Evolutionary conservation across 2,113 vertebrate genomes (phyloP), one percentile per base, ranked within the genome.

Genomic region (Nyctereutes procyonoides): DNA sequence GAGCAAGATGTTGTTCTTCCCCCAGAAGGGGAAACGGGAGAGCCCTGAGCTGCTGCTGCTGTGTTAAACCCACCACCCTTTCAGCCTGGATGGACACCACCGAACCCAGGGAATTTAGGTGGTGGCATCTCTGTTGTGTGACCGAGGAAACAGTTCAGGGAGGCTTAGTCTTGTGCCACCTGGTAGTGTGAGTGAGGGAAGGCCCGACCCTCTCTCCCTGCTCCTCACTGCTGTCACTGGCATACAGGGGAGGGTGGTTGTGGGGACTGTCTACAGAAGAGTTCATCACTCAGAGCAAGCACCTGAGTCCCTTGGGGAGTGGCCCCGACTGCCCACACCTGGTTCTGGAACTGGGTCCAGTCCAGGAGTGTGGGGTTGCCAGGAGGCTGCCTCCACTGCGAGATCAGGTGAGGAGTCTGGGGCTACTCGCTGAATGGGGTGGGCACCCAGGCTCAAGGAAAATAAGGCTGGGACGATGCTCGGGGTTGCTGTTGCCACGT

Each of bases 181-280:
- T 10, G 30, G n/a, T 5, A 32, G 3, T 6, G 43, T 51, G 71
- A 77, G n/a, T 16, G 13, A 84, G 48, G 35, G 9, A n/a, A 11
- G 15, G 38, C 74, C 73, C 1, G 1, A n/a, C 28, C 58, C 32
- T 26, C 38, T 20, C n/a, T 28, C 10, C 1, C 24, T 1, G 0
- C 14, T 11, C 32, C 62, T 69, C 69, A 17, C 62, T 7, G 2
- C 53, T 24, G 19, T 30, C 2, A 2, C 24, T 22, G 2, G 60
- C 24, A 1, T 58, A 20, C 8, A 5, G n/a, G 35, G 24, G 32
- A 22, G 58, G 51, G 12, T 0, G 1, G 4, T 30, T 15, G 24
- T 71, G 26, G 43, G 14, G 43, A 51, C 28, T 8, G 24, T 19
- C 13, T 38, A 8, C 53, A 10, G 3, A 32, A 17, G n/a, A 20